A percentile compares a stretch with the other conserved stretches of the same genome.
Conservation (phyloP, 1,140 invertebrate species). For the Leptopilina boulardi region DNA sequence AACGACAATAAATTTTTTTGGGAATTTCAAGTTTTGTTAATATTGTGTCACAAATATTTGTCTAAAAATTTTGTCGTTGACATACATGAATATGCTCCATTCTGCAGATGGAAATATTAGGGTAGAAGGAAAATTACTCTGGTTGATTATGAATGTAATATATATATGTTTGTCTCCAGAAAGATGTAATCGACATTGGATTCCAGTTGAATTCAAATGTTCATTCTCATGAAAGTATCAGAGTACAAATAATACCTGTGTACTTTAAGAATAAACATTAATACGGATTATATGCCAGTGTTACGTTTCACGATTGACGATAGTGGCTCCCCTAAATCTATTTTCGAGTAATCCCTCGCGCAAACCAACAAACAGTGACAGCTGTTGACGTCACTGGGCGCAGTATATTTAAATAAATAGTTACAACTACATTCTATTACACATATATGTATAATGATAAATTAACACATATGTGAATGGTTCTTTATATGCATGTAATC, state of each 20-base stretch:
- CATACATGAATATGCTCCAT: background rate
- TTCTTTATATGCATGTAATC: too few relatives aligned
- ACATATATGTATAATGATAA: too few relatives aligned
- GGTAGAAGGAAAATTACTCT: background rate
- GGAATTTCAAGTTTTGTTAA: too few relatives aligned
- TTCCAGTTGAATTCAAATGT: conserved; percentile 15
- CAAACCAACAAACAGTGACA: conserved; percentile 74
- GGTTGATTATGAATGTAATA: conserved; percentile 9
- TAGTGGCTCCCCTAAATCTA: conserved; percentile 65
- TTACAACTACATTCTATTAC: too few relatives aligned
- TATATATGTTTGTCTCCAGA: conserved; percentile 33
- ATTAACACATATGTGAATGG: too few relatives aligned
- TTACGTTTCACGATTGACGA: conserved; percentile 66
- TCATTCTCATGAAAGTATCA: conserved; percentile 6
- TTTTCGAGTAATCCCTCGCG: conserved; percentile 71
- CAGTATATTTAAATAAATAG: conserved; percentile 37
- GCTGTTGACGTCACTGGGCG: conserved; percentile 63
- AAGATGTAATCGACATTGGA: conserved; percentile 36
- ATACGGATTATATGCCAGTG: conserved; percentile 67
- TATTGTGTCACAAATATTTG: too few relatives aligned
- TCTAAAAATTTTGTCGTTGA: too few relatives aligned
- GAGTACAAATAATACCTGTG: conserved; percentile 24
- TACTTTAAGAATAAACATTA: conserved; percentile 62
- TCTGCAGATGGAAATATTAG: conserved; percentile 11
- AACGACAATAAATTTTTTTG: too few relatives aligned